Evolutionary conservation across 2,888 invertebrate species (phyloP).

Genomic region (Mimumesa dahlbomi): DNA sequence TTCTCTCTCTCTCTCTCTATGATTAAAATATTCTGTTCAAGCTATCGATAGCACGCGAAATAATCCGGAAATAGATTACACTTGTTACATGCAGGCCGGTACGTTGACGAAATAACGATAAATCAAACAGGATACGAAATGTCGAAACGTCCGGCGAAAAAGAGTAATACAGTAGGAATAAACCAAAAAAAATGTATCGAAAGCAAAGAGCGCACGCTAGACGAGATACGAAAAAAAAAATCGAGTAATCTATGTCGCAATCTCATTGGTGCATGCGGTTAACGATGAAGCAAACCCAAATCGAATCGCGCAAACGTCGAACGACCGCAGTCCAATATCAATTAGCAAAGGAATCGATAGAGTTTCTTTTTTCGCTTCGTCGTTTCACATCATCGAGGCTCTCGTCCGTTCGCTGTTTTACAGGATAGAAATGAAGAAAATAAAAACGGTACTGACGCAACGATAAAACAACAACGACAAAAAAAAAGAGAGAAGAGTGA

Average conservation of each 20-base stretch:
- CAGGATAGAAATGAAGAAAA: too few relatives aligned
- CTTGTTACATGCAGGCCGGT: too few relatives aligned
- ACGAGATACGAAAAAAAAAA: constrained; percentile 8
- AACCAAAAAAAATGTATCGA: neutral
- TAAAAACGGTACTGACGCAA: too few relatives aligned
- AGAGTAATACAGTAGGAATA: neutral
- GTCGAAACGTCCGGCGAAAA: neutral
- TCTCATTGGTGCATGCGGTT: constrained; percentile 47
- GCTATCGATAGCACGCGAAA: too few relatives aligned
- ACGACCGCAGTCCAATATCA: constrained; percentile 31
- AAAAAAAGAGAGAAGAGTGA: neutral
- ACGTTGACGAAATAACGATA: too few relatives aligned
- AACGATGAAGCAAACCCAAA: constrained; percentile 41
- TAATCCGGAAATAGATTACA: too few relatives aligned
- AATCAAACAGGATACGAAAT: neutral
- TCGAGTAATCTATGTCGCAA: constrained; percentile 10
- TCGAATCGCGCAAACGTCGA: constrained; percentile 28
- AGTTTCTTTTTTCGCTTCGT: constrained; percentile 44
- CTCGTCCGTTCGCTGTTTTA: constrained; percentile 42
- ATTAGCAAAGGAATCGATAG: constrained; percentile 30
- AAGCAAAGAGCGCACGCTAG: neutral
- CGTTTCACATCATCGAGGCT: constrained; percentile 48
- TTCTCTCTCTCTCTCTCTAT: neutral
- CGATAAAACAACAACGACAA: neutral
- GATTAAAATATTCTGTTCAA: too few relatives aligned